Evolutionary conservation across 2,113 vertebrate genomes (phyloP), one percentile per base, ranked within the genome.

Genomic region (Eolophus roseicapilla): DNA sequence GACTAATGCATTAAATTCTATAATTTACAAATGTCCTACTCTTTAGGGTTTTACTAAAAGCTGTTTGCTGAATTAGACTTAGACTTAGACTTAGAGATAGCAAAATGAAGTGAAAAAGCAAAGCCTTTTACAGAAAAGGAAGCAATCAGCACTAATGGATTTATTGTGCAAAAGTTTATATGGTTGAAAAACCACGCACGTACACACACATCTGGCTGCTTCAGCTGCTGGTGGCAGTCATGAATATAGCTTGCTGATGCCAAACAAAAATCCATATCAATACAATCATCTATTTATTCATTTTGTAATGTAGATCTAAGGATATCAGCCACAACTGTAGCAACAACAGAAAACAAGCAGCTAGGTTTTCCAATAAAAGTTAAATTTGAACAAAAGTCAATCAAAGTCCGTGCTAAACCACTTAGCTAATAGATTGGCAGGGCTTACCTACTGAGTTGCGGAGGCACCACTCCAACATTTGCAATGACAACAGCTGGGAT

Each of bases 131-230:
- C 65, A 91, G 59, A 73, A 84, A 92, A 63, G 41, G 81, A 82
- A 92, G 81, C 83, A 76, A 92, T 94, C 83, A 92, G 67, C 62
- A 31, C 46, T 92, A 91, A 96, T 94, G 91, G 67, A 89, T 94
- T 93, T 96, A 92, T 76, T 87, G 93, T 89, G 77, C 70, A 67
- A 85, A 91, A 89, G 41, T 74, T 67, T 29, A 28, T 2, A 10
- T 67, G 49, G 44, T 57, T 93, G 76, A 71, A 83, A 88, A 90
- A 24, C 57, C 49, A 17, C 0, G 11, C 93, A 91, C 35, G 16
- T 78, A 93, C 39, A 35, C 69, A 53, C 47, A 82, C 88, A 94
- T 93, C 96, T 96, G 96, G 77, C 93, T 95, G 77, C 70, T 93
- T 94, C 69, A 93, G 95, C 86, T 92, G 81, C 15, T 69, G 47